phyloP scores from a whole-genome alignment of 2,113 vertebrate genomes.

The Lontra canadensis region DNA sequence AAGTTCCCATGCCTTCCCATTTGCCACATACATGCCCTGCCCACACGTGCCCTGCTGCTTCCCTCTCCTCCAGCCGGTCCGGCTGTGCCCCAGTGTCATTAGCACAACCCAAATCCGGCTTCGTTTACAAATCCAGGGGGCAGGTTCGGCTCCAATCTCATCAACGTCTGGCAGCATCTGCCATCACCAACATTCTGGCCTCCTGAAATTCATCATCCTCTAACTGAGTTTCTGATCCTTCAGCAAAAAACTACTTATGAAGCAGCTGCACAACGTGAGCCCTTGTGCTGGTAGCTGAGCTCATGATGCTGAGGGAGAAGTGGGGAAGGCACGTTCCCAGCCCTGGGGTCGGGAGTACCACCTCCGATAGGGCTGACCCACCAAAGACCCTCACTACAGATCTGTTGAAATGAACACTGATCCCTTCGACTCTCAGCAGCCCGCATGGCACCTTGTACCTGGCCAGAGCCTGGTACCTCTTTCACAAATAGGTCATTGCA shows the following conservation, averaged over 20 bases:
- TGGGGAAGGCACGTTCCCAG: background rate
- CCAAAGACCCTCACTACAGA: background rate
- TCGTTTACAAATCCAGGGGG: background rate
- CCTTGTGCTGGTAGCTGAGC: background rate
- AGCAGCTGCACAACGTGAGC: background rate
- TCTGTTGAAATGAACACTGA: background rate
- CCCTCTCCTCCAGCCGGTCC: background rate
- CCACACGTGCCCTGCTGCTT: background rate
- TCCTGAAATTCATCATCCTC: background rate
- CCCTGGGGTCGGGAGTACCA: background rate
- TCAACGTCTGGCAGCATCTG: background rate
- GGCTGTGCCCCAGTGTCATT: background rate
- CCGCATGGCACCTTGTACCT: background rate
- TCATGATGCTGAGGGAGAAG: background rate
- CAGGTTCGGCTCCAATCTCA: background rate
- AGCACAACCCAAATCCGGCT: background rate
- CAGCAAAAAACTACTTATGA: background rate
- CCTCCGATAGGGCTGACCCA: background rate
- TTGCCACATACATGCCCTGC: background rate
- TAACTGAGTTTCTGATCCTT: background rate
- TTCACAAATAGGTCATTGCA: slow-evolving; percentile 6
- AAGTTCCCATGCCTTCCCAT: background rate
- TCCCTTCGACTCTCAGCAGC: background rate
- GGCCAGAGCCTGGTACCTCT: background rate
- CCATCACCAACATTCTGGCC: background rate